These are phyloP conservation scores for Macroramphosus scolopax DNA, from an alignment of 2,797 vertebrate species.

Conservation along the genomic window DNA sequence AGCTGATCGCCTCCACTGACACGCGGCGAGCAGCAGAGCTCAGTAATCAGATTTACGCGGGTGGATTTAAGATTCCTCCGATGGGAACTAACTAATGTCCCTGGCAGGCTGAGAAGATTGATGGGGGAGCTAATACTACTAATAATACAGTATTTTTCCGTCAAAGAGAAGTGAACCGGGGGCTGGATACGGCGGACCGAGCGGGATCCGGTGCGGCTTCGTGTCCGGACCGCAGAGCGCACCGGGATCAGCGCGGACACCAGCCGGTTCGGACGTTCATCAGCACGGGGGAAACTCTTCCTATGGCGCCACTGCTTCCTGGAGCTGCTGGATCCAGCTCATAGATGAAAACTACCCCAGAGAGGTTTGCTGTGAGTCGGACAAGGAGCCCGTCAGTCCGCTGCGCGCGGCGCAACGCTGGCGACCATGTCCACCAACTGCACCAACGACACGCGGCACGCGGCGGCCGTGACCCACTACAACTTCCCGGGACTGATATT, in stretches of 20 bases:
- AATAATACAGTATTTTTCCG: too few relatives aligned
- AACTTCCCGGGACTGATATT: constrained; percentile 83
- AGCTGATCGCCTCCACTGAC: constrained; percentile 18
- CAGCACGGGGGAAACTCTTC: not conserved
- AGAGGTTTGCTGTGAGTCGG: constrained; percentile 18
- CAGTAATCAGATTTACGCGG: constrained; percentile 52
- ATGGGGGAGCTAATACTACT: not conserved
- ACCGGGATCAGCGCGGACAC: not conserved
- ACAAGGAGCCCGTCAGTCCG: constrained; percentile 23
- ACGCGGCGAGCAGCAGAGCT: constrained; percentile 10
- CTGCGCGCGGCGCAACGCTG: constrained; percentile 10
- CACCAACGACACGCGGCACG: constrained; percentile 25
- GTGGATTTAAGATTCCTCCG: constrained; percentile 52
- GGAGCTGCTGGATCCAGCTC: constrained; percentile 15
- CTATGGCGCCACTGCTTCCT: not conserved
- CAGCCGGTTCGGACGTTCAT: not conserved
- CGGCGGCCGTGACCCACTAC: constrained; percentile 24
- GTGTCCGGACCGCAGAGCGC: constrained; percentile 33
- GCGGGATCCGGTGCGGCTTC: not conserved
- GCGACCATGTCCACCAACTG: constrained; percentile 49
- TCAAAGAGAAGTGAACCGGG: too few relatives aligned
- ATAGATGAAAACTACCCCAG: constrained; percentile 43
- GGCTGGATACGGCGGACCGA: too few relatives aligned
- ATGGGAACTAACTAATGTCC: constrained; percentile 14
- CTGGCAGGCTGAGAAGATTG: constrained; percentile 2